These are phyloP conservation scores for Lypha dubia DNA, from an alignment of 2,888 invertebrate species.

Conservation along the genomic window DNA sequence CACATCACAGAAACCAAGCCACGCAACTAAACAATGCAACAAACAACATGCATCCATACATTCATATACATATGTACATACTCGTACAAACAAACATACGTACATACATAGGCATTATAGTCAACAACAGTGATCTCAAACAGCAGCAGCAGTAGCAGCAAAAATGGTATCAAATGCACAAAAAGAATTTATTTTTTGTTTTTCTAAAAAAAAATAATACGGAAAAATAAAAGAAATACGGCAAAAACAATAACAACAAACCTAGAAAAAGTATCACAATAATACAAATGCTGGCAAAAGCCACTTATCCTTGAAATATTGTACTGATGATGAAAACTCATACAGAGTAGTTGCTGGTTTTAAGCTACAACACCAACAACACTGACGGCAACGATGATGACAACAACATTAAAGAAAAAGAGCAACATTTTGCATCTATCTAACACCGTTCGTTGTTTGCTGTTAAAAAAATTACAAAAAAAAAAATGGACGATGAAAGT, in stretches of 20 bases:
- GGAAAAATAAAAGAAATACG: background rate
- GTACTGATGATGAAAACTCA: slow-evolving; percentile 29
- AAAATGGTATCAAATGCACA: slow-evolving; percentile 60
- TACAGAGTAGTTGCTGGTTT: slow-evolving; percentile 36
- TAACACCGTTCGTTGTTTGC: slow-evolving; percentile 34
- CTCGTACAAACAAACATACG: too few species aligned
- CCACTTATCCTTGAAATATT: slow-evolving; percentile 71
- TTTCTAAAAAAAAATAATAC: slow-evolving; percentile 11
- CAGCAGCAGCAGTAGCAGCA: slow-evolving; percentile 47
- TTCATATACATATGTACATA: too few species aligned
- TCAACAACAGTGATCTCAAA: slow-evolving; percentile 15
- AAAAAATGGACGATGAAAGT: background rate
- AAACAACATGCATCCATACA: slow-evolving; percentile 42
- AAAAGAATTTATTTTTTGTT: slow-evolving; percentile 44
- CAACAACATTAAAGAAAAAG: slow-evolving; percentile 37
- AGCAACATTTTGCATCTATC: slow-evolving; percentile 38
- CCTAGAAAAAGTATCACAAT: slow-evolving; percentile 54
- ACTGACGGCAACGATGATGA: slow-evolving; percentile 4
- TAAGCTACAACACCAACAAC: slow-evolving; percentile 11
- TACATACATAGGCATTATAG: slow-evolving; percentile 3
- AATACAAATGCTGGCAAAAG: slow-evolving; percentile 69
- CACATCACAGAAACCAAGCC: slow-evolving; percentile 40
- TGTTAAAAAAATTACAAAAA: slow-evolving; percentile 14
- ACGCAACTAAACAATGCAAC: slow-evolving; percentile 55
- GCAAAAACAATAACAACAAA: too few species aligned